Base-by-base conservation (phyloP, 2,797 vertebrate genomes). In the Eutrigla gurnardus region DNA sequence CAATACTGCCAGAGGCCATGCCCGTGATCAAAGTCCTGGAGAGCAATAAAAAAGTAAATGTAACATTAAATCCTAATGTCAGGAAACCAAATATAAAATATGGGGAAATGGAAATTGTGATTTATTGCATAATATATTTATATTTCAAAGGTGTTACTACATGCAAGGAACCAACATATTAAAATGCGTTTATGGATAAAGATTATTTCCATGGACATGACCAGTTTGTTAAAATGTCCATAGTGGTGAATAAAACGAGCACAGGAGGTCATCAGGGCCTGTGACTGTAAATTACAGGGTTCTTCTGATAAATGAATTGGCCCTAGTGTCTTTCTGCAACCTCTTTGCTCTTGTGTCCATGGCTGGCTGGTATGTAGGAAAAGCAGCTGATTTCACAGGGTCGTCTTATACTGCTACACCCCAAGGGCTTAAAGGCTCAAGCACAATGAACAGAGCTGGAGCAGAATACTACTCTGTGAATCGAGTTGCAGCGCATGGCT, bases 1-100 rank as follows among this genome's bases (percentile, higher is more conserved):
- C 98, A 10, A 99, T 98, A 90, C 98, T 99, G 74, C 98, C 98
- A 68, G 98, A 99, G 47, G 97, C 97, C 98, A 99, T 99, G 84
- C 98, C 98, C 0, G 97, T 99, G 89, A 99, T 97, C 93, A 99
- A 93, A 75, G 98, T 99, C 96, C 98, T 99, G 90, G 45, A 93
- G 91, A 80, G 65, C 25, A 64, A 46, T 25, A 67, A 64, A 71
- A 43, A 6, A 32, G 70, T 3, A 4, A 11, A 14, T 25, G 50
- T 9, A 18, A 54, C 3, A 49, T 75, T 0, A 79, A 57, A 65
- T 60, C 17, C 10, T 25, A 72, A 3, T 14, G 9, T 65, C 9
- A 43, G 17, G 3, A 72, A 63, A 61, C 35, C 54, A 0, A 60
- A 37, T n/a, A 49, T 5, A 42, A 39, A 70, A 39, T 57, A 37